Evolutionary conservation across 2,797 vertebrate genomes (phyloP).

Genomic region (Micromesistius poutassou): DNA sequence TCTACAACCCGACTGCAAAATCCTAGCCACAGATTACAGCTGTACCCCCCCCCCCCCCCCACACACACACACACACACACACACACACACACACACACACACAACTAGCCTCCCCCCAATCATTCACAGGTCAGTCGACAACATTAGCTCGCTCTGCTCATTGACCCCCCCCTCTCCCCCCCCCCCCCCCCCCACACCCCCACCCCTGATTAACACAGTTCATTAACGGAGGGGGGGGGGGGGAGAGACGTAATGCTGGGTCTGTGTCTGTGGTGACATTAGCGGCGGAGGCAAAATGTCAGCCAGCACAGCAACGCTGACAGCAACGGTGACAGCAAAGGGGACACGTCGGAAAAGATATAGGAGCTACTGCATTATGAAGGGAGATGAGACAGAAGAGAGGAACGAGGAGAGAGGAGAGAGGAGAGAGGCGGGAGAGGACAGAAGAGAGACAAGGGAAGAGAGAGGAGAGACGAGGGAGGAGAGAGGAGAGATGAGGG

Average conservation of each 20-base stretch:
- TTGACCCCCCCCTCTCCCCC: slow-evolving; percentile 37
- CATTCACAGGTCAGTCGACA: slow-evolving; percentile 17
- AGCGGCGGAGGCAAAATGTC: not conserved
- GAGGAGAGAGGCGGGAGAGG: not conserved
- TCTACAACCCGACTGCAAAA: slow-evolving; percentile 16
- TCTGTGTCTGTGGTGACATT: not conserved
- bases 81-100: too few species aligned
- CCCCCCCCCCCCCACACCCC: slow-evolving; percentile 57
- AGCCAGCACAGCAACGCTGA: not conserved
- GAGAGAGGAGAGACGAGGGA: not conserved
- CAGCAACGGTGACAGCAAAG: not conserved
- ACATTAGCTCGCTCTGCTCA: slow-evolving; percentile 5
- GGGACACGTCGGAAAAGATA: not conserved
- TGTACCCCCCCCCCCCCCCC: not conserved
- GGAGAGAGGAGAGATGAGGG: too few species aligned
- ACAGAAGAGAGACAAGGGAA: too few species aligned
- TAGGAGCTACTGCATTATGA: not conserved
- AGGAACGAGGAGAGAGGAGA: not conserved
- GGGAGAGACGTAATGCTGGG: slow-evolving; percentile 12
- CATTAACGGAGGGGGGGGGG: slow-evolving; percentile 56
- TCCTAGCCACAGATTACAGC: not conserved
- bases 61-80: too few species aligned
- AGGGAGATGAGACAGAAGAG: not conserved
- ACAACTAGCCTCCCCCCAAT: slow-evolving; percentile 15
- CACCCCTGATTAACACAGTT: slow-evolving; percentile 56